Evolutionary conservation across 2,888 invertebrate species (phyloP).

Genomic region (Nemoura dubitans): DNA sequence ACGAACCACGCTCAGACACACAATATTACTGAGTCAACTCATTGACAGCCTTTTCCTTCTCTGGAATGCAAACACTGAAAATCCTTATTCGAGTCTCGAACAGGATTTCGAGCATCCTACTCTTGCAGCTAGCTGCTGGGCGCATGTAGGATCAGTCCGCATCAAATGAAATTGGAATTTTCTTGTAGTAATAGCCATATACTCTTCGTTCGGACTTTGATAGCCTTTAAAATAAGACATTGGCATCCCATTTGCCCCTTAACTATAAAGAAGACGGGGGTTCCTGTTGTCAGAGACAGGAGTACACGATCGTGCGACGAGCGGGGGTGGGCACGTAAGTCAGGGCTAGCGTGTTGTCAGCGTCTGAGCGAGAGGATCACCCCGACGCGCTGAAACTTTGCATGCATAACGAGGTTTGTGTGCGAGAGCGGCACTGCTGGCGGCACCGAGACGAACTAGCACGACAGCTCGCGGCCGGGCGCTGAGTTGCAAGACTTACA

Average conservation of each 20-base stretch:
- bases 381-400: conserved; percentile 19
- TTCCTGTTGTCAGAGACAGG: background rate
- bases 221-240: background rate
- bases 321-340: background rate
- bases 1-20: background rate
- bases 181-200: background rate
- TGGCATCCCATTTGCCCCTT: background rate
- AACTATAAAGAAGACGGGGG: background rate
- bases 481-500: background rate
- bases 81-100: background rate
- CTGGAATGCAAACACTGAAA: background rate
- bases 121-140: background rate
- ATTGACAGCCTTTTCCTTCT: background rate
- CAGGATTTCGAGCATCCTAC: background rate
- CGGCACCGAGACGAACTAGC: too few species aligned
- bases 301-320: background rate
- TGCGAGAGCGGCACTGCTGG: background rate
- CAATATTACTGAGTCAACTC: background rate
- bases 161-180: background rate
- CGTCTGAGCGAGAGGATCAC: background rate
- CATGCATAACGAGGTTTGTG: conserved; percentile 39
- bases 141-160: background rate
- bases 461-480: background rate
- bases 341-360: conserved; percentile 4
- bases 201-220: background rate